A percentile compares a stretch with the other conserved stretches of the same genome.
Evolutionary conservation across 2,888 invertebrate species (phyloP).

Genomic region (Corbicula japonica): DNA sequence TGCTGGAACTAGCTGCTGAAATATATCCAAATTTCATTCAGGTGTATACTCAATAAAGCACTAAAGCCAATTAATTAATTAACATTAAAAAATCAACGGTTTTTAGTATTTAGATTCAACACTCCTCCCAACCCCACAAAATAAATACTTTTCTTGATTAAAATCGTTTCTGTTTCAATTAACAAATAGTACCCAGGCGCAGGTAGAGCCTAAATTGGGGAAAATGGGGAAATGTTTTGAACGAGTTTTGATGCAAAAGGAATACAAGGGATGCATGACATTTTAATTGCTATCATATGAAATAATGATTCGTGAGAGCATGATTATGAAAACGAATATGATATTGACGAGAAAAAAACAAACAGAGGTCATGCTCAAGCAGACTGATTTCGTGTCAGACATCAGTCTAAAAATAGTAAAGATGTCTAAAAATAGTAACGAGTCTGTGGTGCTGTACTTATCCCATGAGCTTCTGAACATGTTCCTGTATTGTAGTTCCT

Average conservation of each 20-base stretch:
- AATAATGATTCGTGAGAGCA: slow-evolving; percentile 30
- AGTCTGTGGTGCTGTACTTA: no score
- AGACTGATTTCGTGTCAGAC: no score
- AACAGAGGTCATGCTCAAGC: slow-evolving; percentile 27
- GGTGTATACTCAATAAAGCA: slow-evolving; percentile 39
- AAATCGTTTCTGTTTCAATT: slow-evolving; percentile 9
- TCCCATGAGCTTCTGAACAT: no score
- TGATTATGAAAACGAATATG: slow-evolving; percentile 28
- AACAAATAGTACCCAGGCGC: slow-evolving; percentile 63
- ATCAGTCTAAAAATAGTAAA: no score
- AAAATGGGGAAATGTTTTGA: slow-evolving; percentile 31
- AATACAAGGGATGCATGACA: slow-evolving; percentile 44
- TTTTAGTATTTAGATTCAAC: slow-evolving; percentile 46
- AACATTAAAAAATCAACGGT: no score
- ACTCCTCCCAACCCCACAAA: slow-evolving; percentile 47
- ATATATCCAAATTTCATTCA: slow-evolving; percentile 17
- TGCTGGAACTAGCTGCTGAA: slow-evolving; percentile 4
- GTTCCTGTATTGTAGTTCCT: no score
- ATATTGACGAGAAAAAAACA: slow-evolving; percentile 14
- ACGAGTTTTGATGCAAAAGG: slow-evolving; percentile 34
- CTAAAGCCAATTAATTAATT: slow-evolving; percentile 30
- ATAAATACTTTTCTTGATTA: slow-evolving; percentile 20
- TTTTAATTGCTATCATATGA: slow-evolving; percentile 54
- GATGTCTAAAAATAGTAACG: no score
- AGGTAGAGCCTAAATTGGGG: slow-evolving; percentile 63